Conservation (phyloP, 2,888 invertebrate species). For the Acrobasis repandana region DNA sequence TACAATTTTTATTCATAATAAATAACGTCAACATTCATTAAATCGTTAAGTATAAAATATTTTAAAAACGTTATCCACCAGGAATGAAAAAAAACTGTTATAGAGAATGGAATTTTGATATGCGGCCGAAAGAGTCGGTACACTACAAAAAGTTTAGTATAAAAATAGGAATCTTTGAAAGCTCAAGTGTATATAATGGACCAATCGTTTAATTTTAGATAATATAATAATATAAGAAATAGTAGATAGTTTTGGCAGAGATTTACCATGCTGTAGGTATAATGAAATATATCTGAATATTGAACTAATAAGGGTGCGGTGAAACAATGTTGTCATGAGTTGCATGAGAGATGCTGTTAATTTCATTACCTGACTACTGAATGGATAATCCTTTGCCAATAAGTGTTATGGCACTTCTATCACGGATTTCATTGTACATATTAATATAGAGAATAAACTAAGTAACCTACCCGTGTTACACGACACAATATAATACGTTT, state of each 20-base stretch:
- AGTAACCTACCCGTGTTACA: conserved; percentile 60
- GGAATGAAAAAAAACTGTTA: conserved; percentile 58
- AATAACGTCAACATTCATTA: conserved; percentile 58
- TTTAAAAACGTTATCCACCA: conserved; percentile 43
- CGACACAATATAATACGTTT: conserved; percentile 52
- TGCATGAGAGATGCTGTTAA: conserved; percentile 42
- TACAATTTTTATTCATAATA: conserved; percentile 45
- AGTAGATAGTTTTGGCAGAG: conserved; percentile 27
- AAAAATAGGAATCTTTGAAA: conserved; percentile 79
- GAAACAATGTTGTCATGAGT: conserved; percentile 59
- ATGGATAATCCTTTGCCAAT: conserved; percentile 54
- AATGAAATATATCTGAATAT: not conserved
- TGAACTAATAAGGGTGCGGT: conserved; percentile 15
- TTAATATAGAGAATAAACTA: conserved; percentile 44
- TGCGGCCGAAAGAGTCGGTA: conserved; percentile 59
- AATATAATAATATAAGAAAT: conserved; percentile 18
- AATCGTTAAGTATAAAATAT: conserved; percentile 45
- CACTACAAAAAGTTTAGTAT: conserved; percentile 73
- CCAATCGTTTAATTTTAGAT: conserved; percentile 44
- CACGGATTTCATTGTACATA: conserved; percentile 58
- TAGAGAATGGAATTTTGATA: conserved; percentile 70
- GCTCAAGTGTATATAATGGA: conserved; percentile 77
- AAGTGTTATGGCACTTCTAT: conserved; percentile 64
- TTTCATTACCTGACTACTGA: conserved; percentile 23
- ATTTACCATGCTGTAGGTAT: not conserved